Evolutionary conservation across 1,140 invertebrate species (phyloP).

Genomic region (Penaeus vannamei): DNA sequence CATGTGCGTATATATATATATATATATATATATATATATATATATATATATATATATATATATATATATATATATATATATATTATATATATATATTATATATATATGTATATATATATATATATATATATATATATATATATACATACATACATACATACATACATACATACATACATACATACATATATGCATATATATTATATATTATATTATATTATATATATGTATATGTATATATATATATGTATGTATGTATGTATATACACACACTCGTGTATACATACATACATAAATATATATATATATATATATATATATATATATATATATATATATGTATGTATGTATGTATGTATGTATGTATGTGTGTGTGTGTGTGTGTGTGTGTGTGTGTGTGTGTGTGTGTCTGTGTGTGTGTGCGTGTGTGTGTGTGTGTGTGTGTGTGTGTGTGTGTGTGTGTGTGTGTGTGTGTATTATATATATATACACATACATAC

Average conservation of each 20-base stretch:
- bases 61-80: not conserved
- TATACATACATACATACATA: constrained; percentile 18
- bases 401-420: no score
- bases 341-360: not conserved
- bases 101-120: constrained; percentile 24
- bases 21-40: not conserved
- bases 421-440: not conserved
- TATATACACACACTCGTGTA: not conserved
- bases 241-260: not conserved
- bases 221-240: not conserved
- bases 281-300: not conserved
- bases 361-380: no score
- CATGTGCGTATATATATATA: not conserved
- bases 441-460: not conserved
- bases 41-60: not conserved
- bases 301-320: not conserved
- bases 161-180: not conserved
- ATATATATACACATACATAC: not conserved
- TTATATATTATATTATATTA: not conserved
- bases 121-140: constrained; percentile 30
- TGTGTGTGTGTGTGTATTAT: not conserved
- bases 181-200: not conserved
- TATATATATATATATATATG: not conserved
- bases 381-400: no score
- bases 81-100: constrained; percentile 24